These are phyloP conservation scores for Acanthosepion esculentum DNA, from an alignment of 2,888 invertebrate genomes.

Conservation along the genomic window DNA sequence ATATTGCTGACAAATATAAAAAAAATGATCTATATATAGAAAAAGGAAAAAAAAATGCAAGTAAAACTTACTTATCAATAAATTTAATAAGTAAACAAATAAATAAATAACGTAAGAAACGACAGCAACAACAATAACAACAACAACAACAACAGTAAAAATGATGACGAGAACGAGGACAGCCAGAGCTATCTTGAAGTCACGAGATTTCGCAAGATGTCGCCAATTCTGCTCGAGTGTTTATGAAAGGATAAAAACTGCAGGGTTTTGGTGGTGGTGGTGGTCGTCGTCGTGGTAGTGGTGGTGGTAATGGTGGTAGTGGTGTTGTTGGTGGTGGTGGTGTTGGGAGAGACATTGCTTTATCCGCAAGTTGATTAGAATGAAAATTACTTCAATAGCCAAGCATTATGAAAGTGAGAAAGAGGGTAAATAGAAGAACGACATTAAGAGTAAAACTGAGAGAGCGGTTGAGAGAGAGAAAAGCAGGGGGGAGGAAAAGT, in stretches of 20 bases:
- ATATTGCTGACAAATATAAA: background rate
- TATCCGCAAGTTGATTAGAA: background rate
- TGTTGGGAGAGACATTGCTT: background rate
- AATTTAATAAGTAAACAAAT: background rate
- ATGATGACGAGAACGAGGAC: background rate
- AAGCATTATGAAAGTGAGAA: background rate
- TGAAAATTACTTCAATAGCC: background rate
- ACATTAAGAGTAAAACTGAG: background rate
- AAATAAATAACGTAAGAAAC: background rate
- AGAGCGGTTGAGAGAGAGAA: background rate
- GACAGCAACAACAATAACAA: background rate
- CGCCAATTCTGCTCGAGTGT: slow-evolving; percentile 11
- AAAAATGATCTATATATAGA: background rate
- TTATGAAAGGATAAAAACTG: background rate
- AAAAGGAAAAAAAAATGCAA: background rate
- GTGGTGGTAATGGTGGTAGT: too few relatives aligned
- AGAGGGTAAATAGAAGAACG: background rate
- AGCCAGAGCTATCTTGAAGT: background rate
- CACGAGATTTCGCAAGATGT: slow-evolving; percentile 33
- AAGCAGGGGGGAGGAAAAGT: background rate
- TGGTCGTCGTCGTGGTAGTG: too few relatives aligned
- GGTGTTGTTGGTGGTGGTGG: too few relatives aligned
- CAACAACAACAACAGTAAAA: background rate
- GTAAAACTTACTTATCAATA: background rate
- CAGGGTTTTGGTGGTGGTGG: background rate